phyloP scores from a whole-genome alignment of 2,113 vertebrate genomes.

The Charina bottae region DNA sequence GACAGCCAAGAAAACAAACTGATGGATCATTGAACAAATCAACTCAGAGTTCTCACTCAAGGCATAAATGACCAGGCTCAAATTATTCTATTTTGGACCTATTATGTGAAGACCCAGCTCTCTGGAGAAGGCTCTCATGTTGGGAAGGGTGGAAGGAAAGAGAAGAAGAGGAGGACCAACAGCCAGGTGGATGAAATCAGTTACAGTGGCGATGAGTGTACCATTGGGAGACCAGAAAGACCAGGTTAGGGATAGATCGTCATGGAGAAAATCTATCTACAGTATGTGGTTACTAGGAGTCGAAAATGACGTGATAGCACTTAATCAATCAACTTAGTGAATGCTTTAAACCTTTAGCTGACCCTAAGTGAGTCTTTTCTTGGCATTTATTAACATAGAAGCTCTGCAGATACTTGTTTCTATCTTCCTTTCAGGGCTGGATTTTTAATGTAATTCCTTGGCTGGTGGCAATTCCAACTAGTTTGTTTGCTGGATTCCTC shows the following conservation, averaged over 20 bases:
- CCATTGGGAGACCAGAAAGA: background rate
- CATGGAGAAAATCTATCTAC: background rate
- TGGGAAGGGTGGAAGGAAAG: background rate
- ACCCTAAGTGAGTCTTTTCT: background rate
- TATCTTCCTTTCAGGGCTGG: slow-evolving; percentile 85
- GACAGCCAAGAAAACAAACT: background rate
- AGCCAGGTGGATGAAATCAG: background rate
- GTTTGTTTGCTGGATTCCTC: slow-evolving; percentile 89
- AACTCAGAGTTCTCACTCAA: background rate
- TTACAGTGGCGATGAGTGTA: background rate
- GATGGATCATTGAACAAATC: background rate
- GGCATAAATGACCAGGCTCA: background rate
- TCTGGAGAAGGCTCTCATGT: background rate
- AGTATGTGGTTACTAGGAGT: background rate
- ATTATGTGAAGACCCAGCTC: background rate
- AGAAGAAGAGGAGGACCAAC: background rate
- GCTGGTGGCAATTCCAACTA: slow-evolving; percentile 90
- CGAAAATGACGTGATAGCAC: background rate
- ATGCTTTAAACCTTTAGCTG: background rate
- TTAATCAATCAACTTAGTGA: background rate
- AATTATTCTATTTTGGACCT: background rate
- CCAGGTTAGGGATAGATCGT: background rate
- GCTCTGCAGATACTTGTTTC: background rate
- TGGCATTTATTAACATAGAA: background rate
- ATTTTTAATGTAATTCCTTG: slow-evolving; percentile 96